Percentiles rank a stretch among this genome's conserved stretches.
Evolutionary conservation across 2,113 vertebrate species (phyloP).

Genomic region (Capra hircus): DNA sequence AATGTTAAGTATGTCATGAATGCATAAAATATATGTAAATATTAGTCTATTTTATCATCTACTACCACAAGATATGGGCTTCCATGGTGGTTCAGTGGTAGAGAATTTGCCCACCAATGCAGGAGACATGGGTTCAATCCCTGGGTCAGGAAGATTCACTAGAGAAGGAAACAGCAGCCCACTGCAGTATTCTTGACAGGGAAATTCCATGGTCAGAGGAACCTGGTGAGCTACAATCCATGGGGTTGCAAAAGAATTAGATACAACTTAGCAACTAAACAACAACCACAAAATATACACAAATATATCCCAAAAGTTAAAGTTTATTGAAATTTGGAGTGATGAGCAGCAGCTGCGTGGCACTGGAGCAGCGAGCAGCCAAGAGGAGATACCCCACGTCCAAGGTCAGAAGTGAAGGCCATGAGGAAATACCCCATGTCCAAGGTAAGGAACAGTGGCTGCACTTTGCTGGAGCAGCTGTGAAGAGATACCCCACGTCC

Average conservation of each 20-base stretch:
- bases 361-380: rapidly evolving
- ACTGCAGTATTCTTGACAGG: not conserved
- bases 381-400: not conserved
- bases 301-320: not conserved
- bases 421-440: not conserved
- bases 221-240: not conserved
- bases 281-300: not conserved
- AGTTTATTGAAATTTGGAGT: not conserved
- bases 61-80: not conserved
- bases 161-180: not conserved
- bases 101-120: not conserved
- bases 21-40: not conserved
- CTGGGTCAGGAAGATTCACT: not conserved
- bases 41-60: not conserved
- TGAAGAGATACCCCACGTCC: rapidly evolving
- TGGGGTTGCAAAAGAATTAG: rapidly evolving
- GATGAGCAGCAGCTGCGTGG: rapidly evolving
- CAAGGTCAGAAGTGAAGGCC: not conserved
- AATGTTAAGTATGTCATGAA: not conserved
- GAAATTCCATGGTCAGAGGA: not conserved
- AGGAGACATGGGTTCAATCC: not conserved
- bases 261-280: not conserved
- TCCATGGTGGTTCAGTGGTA: not conserved
- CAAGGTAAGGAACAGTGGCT: not conserved
- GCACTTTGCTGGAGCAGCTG: too few relatives aligned